A percentile compares a stretch with the other conserved stretches of the same genome.
Evolutionary conservation across 2,888 invertebrate species (phyloP).

Genomic region (Oconnorella tubifera): DNA sequence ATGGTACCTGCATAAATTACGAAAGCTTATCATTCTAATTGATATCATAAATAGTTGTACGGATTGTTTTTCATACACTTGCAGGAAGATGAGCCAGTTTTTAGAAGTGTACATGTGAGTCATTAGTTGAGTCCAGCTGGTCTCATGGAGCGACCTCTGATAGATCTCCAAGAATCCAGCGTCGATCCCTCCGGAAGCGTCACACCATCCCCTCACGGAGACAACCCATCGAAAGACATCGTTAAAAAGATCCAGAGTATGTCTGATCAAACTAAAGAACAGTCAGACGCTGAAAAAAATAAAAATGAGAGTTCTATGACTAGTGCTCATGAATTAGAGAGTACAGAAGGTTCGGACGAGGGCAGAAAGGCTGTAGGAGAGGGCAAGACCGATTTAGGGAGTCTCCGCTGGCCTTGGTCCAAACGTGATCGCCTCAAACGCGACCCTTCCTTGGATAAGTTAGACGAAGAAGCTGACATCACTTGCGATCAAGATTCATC

Average conservation of each 20-base stretch:
- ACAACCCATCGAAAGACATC: too few relatives aligned
- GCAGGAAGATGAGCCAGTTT: too few relatives aligned
- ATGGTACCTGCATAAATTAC: too few relatives aligned
- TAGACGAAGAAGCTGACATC: slow-evolving; percentile 18
- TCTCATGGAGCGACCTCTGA: background rate
- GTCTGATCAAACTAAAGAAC: background rate
- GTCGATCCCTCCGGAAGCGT: slow-evolving; percentile 4
- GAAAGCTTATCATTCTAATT: too few relatives aligned
- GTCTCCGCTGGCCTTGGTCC: slow-evolving; percentile 18
- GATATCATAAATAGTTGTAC: too few relatives aligned
- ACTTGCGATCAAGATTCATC: too few relatives aligned
- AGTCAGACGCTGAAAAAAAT: background rate
- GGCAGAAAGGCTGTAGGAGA: background rate
- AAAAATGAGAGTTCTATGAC: background rate
- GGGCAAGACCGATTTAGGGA: background rate
- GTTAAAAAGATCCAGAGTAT: too few relatives aligned
- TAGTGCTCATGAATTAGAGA: background rate
- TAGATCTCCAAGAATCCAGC: slow-evolving; percentile 6
- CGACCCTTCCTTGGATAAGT: slow-evolving; percentile 32
- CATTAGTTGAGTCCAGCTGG: too few relatives aligned
- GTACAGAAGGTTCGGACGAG: background rate
- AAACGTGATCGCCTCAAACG: slow-evolving; percentile 20
- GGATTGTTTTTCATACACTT: too few relatives aligned
- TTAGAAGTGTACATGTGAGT: too few relatives aligned
- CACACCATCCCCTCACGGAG: background rate